Percentiles rank a stretch among this genome's conserved stretches.
phyloP scores from a whole-genome alignment of 2,797 vertebrate genomes.

The Oreortyx pictus region DNA sequence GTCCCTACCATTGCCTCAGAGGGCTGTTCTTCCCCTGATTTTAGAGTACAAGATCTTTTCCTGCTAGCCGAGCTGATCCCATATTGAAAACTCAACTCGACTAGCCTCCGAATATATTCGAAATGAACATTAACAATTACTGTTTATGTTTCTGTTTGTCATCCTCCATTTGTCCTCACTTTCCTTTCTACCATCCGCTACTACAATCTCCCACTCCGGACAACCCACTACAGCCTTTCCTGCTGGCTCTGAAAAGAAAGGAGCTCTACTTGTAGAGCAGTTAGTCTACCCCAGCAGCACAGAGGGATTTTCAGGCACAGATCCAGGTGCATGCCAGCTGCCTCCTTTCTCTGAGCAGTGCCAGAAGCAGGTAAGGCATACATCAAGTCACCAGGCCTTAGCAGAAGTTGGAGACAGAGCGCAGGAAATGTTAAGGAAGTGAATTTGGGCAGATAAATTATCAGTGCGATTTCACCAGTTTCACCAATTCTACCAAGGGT shows the following conservation, averaged over 20 bases:
- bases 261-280: background rate
- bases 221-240: background rate
- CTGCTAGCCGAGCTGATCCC: background rate
- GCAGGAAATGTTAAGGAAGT: background rate
- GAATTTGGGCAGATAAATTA: background rate
- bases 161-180: background rate
- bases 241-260: background rate
- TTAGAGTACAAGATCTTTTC: background rate
- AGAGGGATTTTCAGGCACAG: background rate
- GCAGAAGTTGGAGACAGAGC: background rate
- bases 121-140: background rate
- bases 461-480: background rate
- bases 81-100: background rate
- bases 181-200: background rate
- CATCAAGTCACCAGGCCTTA: background rate
- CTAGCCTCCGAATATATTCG: background rate
- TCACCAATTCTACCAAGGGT: background rate
- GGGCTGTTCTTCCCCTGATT: background rate
- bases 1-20: background rate
- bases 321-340: background rate
- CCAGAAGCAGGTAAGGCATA: background rate
- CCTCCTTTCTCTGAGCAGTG: background rate
- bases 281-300: background rate
- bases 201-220: background rate
- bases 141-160: background rate